These are phyloP conservation scores for Oncorhynchus clarkii DNA, from an alignment of 2,113 vertebrate genomes.

Conservation along the genomic window DNA sequence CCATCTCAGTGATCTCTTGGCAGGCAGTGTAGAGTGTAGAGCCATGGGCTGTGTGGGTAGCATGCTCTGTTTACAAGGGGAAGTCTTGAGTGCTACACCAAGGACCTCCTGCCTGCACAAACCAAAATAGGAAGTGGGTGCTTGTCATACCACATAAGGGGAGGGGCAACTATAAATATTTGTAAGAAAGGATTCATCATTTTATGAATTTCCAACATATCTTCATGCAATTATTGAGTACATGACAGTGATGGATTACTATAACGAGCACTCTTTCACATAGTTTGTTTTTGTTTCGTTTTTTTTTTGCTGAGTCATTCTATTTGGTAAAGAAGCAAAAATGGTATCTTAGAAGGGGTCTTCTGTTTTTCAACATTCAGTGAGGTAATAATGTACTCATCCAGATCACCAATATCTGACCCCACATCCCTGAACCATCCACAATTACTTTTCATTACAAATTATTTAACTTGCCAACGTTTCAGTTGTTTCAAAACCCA, in stretches of 20 bases:
- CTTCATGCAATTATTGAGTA: no score
- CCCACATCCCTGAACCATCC: no score
- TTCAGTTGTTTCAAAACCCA: neutral
- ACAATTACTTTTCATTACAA: neutral
- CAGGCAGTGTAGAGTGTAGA: conserved; percentile 1
- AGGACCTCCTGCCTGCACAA: neutral
- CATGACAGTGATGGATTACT: no score
- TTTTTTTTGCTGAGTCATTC: no score
- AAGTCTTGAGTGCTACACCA: conserved; percentile 21
- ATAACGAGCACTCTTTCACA: no score
- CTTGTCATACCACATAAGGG: neutral
- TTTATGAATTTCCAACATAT: no score
- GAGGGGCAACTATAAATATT: neutral
- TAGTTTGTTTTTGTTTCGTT: no score
- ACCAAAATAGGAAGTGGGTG: neutral
- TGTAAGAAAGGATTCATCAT: no score
- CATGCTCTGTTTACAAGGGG: conserved; percentile 26
- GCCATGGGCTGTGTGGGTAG: neutral
- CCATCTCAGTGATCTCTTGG: conserved; percentile 14
- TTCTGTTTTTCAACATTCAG: no score
- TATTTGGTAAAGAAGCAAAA: no score
- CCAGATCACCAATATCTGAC: neutral
- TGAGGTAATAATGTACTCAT: neutral
- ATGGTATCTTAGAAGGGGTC: no score
- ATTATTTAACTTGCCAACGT: neutral